phyloP scores from a whole-genome alignment of 2,888 invertebrate genomes.

The Mesoligia furuncula region DNA sequence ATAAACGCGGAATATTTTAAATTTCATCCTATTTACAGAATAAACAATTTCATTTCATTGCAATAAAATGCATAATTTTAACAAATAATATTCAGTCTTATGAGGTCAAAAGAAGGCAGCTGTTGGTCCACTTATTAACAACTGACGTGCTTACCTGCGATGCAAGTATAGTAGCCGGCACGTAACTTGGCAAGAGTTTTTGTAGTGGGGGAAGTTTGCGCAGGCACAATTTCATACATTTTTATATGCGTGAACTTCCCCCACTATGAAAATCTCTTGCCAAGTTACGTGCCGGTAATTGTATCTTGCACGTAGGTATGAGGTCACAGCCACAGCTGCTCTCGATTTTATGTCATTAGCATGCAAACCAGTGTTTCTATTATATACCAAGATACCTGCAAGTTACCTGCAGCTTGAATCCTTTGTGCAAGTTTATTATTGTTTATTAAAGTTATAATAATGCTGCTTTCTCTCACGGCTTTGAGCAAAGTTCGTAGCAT shows the following conservation, averaged over 20 bases:
- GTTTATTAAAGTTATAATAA: conserved; percentile 2
- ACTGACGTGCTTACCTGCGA: conserved; percentile 7
- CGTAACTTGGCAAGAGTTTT: no score
- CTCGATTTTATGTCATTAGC: conserved; percentile 27
- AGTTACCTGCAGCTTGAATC: conserved; percentile 7
- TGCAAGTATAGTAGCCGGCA: no score
- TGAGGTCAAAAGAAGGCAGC: neutral
- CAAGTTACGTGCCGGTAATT: no score
- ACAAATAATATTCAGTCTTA: neutral
- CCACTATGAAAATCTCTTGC: no score
- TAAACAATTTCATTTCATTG: neutral
- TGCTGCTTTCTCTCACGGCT: neutral
- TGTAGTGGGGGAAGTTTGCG: no score
- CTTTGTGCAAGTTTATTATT: conserved; percentile 2
- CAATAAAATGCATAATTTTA: neutral
- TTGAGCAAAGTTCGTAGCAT: neutral
- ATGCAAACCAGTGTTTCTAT: conserved; percentile 32
- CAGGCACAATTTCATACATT: no score
- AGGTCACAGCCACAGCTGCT: conserved; percentile 17
- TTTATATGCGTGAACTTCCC: no score
- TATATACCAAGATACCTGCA: conserved; percentile 29
- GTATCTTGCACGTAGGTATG: conserved; percentile 7
- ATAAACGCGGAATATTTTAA: no score
- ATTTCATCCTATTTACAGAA: neutral
- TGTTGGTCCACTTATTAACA: conserved; percentile 3